Percentiles rank a stretch among this genome's conserved stretches.
Conservation (phyloP, 92 coral and sea anemone genomes). For the Muricea muricata region DNA sequence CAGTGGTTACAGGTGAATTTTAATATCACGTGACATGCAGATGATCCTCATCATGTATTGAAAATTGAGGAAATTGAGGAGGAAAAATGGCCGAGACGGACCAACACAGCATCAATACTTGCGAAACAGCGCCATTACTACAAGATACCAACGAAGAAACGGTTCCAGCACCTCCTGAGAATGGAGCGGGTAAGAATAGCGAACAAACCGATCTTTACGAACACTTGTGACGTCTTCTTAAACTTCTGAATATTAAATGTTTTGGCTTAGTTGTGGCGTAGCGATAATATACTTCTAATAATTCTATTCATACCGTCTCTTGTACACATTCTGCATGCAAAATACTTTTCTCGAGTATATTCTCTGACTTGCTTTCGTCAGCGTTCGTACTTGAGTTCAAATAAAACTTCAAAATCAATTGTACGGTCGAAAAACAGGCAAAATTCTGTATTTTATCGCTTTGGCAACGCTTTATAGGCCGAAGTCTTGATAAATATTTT, state of each 20-base stretch:
- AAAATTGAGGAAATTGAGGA: not conserved
- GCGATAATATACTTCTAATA: not conserved
- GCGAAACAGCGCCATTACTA: slow-evolving; percentile 87
- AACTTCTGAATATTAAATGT: not conserved
- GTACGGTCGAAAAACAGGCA: too few relatives aligned
- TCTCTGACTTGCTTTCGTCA: too few relatives aligned
- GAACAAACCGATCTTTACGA: not conserved
- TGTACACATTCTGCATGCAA: not conserved
- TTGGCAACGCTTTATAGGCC: too few relatives aligned
- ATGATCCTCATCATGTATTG: too few relatives aligned
- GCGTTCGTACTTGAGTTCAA: too few relatives aligned
- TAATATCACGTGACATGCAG: not conserved
- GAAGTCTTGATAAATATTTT: too few relatives aligned
- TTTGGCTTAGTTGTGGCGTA: not conserved
- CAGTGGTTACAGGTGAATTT: not conserved
- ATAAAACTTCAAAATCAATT: too few relatives aligned
- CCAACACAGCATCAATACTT: slow-evolving; percentile 51
- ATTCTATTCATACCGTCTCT: not conserved
- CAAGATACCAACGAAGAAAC: slow-evolving; percentile 67
- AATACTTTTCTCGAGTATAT: not conserved
- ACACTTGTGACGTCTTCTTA: not conserved
- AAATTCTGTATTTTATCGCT: too few relatives aligned
- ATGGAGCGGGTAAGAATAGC: slow-evolving; percentile 10
- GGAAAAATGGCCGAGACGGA: slow-evolving; percentile 27
- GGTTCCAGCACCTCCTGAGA: slow-evolving; percentile 82